Conservation (phyloP, 2,797 vertebrate genomes). For the Myotis daubentonii region DNA sequence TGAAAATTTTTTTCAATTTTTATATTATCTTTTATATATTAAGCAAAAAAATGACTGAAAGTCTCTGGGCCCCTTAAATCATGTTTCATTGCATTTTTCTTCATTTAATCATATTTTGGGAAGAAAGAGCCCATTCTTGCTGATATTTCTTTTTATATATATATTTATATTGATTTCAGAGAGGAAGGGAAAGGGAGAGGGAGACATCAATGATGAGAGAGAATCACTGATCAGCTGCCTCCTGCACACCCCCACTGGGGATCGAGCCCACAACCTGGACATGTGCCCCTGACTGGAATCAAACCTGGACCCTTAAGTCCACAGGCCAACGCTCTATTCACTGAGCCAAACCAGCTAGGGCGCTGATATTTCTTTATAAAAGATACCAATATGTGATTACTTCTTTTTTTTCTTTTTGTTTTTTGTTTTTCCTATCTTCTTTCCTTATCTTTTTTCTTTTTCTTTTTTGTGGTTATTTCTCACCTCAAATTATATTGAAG, state of each 20-base stretch:
- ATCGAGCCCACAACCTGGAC: no score
- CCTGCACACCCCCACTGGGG: no score
- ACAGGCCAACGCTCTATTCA: no score
- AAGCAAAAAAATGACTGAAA: slow-evolving; percentile 60
- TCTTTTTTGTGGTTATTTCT: neutral
- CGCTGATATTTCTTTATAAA: slow-evolving; percentile 15
- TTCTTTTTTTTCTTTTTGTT: neutral
- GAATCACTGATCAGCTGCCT: no score
- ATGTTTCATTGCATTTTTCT: slow-evolving; percentile 45
- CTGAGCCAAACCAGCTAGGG: no score
- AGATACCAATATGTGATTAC: slow-evolving; percentile 31
- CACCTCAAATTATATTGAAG: slow-evolving; percentile 50
- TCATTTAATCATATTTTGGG: neutral
- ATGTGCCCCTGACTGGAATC: no score
- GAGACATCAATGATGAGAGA: no score
- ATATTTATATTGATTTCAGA: no score
- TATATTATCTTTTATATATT: slow-evolving; percentile 58
- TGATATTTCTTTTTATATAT: neutral
- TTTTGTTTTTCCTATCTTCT: no score
- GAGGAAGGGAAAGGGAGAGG: no score
- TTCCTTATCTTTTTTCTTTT: no score
- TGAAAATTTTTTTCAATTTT: slow-evolving; percentile 45
- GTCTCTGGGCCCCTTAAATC: slow-evolving; percentile 38
- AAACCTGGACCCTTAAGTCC: no score
- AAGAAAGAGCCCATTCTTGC: neutral